Evolutionary conservation across 2,888 invertebrate species (phyloP), one percentile per base, ranked within the genome.

Genomic region (Drosophila anomalipes): DNA sequence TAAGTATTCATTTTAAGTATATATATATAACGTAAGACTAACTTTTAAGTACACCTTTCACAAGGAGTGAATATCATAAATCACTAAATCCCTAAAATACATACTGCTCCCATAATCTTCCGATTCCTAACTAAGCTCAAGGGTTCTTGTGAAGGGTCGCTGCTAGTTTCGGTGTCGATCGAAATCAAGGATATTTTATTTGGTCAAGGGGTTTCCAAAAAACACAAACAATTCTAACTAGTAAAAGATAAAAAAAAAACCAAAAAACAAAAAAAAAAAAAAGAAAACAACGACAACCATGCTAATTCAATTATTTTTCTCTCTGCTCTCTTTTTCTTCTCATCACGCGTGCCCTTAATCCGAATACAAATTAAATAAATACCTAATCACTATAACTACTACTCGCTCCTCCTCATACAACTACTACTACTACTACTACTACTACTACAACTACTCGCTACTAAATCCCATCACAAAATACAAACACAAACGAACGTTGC

Each of bases 261-360:
- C 3, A n/a, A n/a, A n/a, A 30, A 32, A 32, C 33, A 72, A 37
- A 39, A 28, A 56, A 37, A 37, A 56, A 61, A 41, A 63, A 26
- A 35, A 58, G 59, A 33, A 67, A 75, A 83, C 70, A 82, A 82
- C 82, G 73, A 83, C 75, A 79, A 86, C 68, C 70, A 87, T 90
- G 88, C 88, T 91, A 91, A 91, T 91, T 82, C 90, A 91, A 90
- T 75, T 90, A 82, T 91, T 91, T 83, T 91, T 90, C 81, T 87
- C 85, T 91, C 83, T 91, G 83, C 90, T 90, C 89, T 90, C 89
- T 92, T 90, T 92, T 92, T 90, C 90, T 90, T 91, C 90, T 89
- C 83, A 88, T 89, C 86, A 90, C 89, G 88, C 89, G 89, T 84
- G 86, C 87, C 91, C 85, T 79, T 71, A 78, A 77, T 62, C 67